Percentiles rank a stretch among this genome's conserved stretches.
Evolutionary conservation across 2,113 vertebrate genomes (phyloP).

Genomic region (Apaloderma vittatum): DNA sequence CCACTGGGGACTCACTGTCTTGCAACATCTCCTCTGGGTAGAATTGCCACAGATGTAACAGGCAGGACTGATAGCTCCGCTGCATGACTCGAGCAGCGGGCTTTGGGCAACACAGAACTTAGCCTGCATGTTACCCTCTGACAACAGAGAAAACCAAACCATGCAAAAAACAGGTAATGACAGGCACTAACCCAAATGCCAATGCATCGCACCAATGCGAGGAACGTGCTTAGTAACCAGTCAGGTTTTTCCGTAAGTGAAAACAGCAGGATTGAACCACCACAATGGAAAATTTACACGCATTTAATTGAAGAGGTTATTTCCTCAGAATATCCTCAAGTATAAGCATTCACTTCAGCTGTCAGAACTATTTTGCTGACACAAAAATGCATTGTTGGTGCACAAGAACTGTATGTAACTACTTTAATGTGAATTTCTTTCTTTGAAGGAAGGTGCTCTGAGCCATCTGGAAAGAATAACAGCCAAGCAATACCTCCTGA

Average conservation of each 20-base stretch:
- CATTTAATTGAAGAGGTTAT: not conserved
- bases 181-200: not conserved
- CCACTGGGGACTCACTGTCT: slow-evolving; percentile 56
- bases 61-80: not conserved
- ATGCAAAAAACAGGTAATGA: accelerated
- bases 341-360: not conserved
- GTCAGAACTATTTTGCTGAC: not conserved
- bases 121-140: not conserved
- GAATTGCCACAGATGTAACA: not conserved
- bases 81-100: not conserved
- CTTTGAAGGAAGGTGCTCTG: not conserved
- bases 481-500: not conserved
- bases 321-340: not conserved
- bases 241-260: accelerated
- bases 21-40: slow-evolving; percentile 49
- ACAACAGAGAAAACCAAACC: not conserved
- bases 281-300: not conserved
- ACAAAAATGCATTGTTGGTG: not conserved
- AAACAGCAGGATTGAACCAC: not conserved
- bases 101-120: not conserved
- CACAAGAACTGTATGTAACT: not conserved
- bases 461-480: not conserved
- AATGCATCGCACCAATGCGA: accelerated
- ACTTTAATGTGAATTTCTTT: not conserved
- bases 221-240: not conserved